phyloP scores from a whole-genome alignment of 1,140 invertebrate species.

The Oscheius sp. region DNA sequence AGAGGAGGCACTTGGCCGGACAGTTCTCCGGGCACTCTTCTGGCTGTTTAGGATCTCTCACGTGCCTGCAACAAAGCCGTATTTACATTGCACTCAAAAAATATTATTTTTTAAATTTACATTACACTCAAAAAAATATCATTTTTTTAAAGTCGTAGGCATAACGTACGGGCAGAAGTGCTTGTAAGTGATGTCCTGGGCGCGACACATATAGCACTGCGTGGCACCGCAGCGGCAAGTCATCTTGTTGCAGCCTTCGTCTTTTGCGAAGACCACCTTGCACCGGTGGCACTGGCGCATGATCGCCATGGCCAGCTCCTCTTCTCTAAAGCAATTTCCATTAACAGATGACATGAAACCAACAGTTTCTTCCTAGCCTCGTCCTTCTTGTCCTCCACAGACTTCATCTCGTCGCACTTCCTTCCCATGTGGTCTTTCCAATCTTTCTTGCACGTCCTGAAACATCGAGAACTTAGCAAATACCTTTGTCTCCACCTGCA shows the following conservation, averaged over 20 bases:
- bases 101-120: no score
- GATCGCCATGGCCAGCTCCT: background rate
- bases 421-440: background rate
- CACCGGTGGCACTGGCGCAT: background rate
- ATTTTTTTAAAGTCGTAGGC: no score
- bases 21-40: no score
- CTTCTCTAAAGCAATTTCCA: background rate
- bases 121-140: no score
- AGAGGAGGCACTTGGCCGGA: no score
- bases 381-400: background rate
- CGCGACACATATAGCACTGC: background rate
- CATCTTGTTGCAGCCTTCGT: conserved; percentile 1
- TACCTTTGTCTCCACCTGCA: background rate
- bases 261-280: background rate
- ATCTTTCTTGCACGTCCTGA: background rate
- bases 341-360: background rate
- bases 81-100: no score
- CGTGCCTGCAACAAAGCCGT: no score
- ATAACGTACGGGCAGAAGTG: background rate
- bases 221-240: background rate
- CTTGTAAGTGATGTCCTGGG: background rate
- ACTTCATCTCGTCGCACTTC: background rate
- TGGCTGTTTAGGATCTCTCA: no score
- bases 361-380: background rate
- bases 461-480: background rate